These are phyloP conservation scores for Muscicapa striata DNA, from an alignment of 2,797 vertebrate genomes.

Conservation along the genomic window DNA sequence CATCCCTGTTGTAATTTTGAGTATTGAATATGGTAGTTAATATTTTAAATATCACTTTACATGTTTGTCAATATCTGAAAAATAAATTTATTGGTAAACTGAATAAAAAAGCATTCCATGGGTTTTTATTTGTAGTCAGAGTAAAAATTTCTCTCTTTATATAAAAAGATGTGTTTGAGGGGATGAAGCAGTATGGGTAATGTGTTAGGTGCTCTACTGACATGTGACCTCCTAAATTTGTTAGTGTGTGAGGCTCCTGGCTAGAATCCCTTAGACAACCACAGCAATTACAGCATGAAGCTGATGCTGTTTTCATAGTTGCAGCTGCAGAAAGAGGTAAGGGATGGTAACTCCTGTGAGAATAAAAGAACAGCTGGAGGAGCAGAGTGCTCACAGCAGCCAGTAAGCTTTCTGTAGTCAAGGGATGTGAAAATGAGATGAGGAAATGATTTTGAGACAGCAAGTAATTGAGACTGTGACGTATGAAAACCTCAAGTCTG, in stretches of 20 bases:
- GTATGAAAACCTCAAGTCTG: slow-evolving; percentile 8
- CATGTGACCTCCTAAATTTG: background rate
- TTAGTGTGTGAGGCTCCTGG: background rate
- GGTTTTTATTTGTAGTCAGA: background rate
- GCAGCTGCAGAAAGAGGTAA: background rate
- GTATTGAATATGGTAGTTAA: background rate
- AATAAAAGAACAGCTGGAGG: background rate
- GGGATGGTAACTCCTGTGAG: background rate
- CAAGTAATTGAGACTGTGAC: background rate
- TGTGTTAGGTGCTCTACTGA: background rate
- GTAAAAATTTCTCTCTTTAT: background rate
- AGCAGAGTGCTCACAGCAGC: background rate
- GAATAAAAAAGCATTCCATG: background rate
- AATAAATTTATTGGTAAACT: background rate
- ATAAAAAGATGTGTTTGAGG: background rate
- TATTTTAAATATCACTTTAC: background rate
- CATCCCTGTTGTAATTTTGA: background rate
- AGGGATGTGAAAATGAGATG: background rate
- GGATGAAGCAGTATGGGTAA: background rate
- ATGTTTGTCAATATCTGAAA: background rate
- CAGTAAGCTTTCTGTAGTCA: background rate
- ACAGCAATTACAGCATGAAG: background rate
- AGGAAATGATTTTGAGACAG: background rate
- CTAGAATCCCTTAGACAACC: background rate
- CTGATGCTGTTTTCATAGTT: background rate